Evolutionary conservation across 2,113 vertebrate genomes (phyloP).

Genomic region (Pseudorasbora parva): DNA sequence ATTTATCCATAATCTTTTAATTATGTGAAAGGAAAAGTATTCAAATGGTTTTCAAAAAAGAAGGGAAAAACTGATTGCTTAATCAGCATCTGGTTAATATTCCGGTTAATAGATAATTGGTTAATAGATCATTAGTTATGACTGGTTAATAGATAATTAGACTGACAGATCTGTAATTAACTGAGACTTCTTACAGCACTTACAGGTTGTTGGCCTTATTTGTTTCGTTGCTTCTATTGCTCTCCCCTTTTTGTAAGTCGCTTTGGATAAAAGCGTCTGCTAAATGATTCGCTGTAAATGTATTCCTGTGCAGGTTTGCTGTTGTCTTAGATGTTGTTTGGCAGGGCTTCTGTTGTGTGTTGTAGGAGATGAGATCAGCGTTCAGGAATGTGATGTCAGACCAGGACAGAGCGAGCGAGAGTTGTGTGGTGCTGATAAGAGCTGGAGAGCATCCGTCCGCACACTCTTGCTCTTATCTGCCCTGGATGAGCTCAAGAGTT

Average conservation of each 20-base stretch:
- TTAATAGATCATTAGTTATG: too few species aligned
- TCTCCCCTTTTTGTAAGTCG: too few species aligned
- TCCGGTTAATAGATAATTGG: too few species aligned
- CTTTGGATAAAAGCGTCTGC: too few species aligned
- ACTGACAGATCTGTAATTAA: too few species aligned
- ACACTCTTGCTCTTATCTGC: conserved; percentile 39
- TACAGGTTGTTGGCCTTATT: too few species aligned
- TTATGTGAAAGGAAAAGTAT: background rate
- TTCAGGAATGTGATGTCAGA: conserved; percentile 37
- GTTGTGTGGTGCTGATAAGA: conserved; percentile 43
- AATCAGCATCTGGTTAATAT: background rate
- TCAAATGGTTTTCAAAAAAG: too few species aligned
- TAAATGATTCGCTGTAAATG: too few species aligned
- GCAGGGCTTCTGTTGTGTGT: background rate
- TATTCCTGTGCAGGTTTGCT: conserved; percentile 8
- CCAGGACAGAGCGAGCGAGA: background rate
- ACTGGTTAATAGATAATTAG: too few species aligned
- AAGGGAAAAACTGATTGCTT: background rate
- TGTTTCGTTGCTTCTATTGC: too few species aligned
- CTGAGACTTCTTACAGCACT: too few species aligned
- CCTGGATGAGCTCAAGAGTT: conserved; percentile 28
- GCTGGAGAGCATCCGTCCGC: conserved; percentile 36
- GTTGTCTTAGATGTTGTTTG: conserved; percentile 7
- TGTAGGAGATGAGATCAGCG: conserved; percentile 23
- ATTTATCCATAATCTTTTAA: background rate